Base-by-base conservation (phyloP, 2,888 invertebrate genomes). In the Drosophila nr. medialis region DNA sequence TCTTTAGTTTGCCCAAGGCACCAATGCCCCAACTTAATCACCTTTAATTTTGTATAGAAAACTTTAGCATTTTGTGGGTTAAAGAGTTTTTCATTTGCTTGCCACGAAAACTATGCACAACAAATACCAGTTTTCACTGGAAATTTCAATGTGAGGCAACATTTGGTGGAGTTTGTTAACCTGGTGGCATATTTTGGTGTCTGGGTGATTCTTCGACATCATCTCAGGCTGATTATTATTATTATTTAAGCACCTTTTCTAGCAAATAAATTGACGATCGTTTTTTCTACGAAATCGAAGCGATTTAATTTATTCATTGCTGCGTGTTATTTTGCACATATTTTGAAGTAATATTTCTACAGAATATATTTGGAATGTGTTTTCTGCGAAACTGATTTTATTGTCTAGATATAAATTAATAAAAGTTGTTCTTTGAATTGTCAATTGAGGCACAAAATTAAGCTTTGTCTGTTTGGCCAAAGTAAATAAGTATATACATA, bases 1-100 rank as follows among this genome's bases (percentile, higher is more conserved):
- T 42, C 30, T 34, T 27, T 24, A 21, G 42, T 21, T 36, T 40
- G 69, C 29, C 64, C 63, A 50, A 49, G 63, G 61, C 65, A 66
- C 65, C 32, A 45, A 69, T 45, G 34, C 18, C 29, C 32, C 2
- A 1, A 54, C 48, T 21, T 40, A 32, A 18, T 53, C n/a, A 24
- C n/a, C 2, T 45, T 24, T 24, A 7, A 45, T 51, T 51, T 29
- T 7, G 21, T 27, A 7, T 4, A 32, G 32, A 34, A 50, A 8
- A 45, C 4, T 24, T 15, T 51, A 6, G 4, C 32, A 32, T 32
- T 11, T 32, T 32, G 32, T 11, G 32, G 32, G 10, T 11, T 3
- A 49, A 15, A 29, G 18, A 7, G n/a, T 13, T 38, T n/a, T 55
- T 29, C 13, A 27, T 7, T 24, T 21, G 21, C 21, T 53, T 27